Percentiles rank a stretch among this genome's conserved stretches.
These are phyloP conservation scores for Sapajus apella DNA, from an alignment of 2,113 vertebrate species.

Conservation along the genomic window DNA sequence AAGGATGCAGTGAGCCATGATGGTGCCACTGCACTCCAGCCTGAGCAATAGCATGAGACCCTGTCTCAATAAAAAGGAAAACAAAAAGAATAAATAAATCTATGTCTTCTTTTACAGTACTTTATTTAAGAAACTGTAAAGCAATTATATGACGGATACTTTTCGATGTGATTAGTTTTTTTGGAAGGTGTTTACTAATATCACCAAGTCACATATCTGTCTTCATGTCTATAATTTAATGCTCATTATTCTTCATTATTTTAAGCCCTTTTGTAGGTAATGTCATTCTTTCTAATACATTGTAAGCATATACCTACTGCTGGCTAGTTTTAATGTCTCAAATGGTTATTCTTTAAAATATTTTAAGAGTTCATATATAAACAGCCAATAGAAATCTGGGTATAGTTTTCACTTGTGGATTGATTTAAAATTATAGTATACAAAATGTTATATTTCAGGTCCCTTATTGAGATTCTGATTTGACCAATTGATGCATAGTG, in stretches of 20 bases:
- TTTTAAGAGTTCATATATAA: not conserved
- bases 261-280: not conserved
- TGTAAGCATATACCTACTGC: not conserved
- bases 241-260: not conserved
- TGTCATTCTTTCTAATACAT: not conserved
- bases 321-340: not conserved
- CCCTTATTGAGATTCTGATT: not conserved
- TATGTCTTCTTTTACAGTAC: not conserved
- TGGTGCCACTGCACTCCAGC: too few relatives aligned
- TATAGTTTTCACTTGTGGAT: not conserved
- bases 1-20: too few relatives aligned
- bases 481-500: not conserved
- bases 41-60: too few relatives aligned
- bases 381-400: not conserved
- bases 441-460: not conserved
- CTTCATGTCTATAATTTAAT: not conserved
- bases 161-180: not conserved
- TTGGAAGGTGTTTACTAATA: not conserved
- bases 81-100: not conserved
- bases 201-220: not conserved
- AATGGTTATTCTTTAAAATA: constrained; percentile 7
- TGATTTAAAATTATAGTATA: not conserved
- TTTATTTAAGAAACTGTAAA: not conserved
- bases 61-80: too few relatives aligned
- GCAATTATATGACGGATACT: not conserved